A percentile compares a stretch with the other conserved stretches of the same genome.
These are phyloP conservation scores for Columba guinea DNA, from an alignment of 2,797 vertebrate genomes.

Conservation along the genomic window DNA sequence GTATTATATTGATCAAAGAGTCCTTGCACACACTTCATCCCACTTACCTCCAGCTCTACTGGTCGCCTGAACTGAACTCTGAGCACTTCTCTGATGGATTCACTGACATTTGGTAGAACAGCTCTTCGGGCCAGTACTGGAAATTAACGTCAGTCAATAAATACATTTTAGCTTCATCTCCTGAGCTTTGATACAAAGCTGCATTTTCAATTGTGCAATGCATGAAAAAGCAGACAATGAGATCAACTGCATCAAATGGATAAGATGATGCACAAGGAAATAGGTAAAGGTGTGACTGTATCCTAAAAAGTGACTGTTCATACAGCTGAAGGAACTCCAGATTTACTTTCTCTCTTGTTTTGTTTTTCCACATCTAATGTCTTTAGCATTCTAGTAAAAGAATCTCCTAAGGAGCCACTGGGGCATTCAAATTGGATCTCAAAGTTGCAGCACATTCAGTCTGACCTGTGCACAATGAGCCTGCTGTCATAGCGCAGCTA, in stretches of 20 bases:
- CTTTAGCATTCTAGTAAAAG: not conserved
- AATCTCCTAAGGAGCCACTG: not conserved
- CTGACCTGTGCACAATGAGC: not conserved
- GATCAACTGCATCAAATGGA: not conserved
- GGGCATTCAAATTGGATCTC: not conserved
- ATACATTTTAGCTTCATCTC: constrained; percentile 14
- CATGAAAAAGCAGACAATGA: constrained; percentile 24
- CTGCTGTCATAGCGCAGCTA: not conserved
- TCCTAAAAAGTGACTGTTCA: constrained; percentile 8
- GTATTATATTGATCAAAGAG: not conserved
- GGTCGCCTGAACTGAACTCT: constrained; percentile 87
- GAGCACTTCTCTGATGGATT: constrained; percentile 86
- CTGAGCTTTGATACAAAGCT: not conserved
- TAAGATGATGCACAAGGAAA: not conserved
- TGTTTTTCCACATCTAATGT: not conserved
- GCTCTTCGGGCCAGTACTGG: constrained; percentile 86
- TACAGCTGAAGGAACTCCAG: not conserved
- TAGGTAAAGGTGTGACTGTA: not conserved
- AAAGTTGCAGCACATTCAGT: not conserved
- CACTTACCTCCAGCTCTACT: constrained; percentile 91
- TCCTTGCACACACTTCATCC: not conserved
- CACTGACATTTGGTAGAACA: constrained; percentile 85
- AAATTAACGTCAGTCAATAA: constrained; percentile 53
- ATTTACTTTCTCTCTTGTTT: not conserved
- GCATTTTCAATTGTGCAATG: not conserved